These are phyloP conservation scores for Neotoma lepida DNA, from an alignment of 2,113 vertebrate genomes.

Conservation along the genomic window DNA sequence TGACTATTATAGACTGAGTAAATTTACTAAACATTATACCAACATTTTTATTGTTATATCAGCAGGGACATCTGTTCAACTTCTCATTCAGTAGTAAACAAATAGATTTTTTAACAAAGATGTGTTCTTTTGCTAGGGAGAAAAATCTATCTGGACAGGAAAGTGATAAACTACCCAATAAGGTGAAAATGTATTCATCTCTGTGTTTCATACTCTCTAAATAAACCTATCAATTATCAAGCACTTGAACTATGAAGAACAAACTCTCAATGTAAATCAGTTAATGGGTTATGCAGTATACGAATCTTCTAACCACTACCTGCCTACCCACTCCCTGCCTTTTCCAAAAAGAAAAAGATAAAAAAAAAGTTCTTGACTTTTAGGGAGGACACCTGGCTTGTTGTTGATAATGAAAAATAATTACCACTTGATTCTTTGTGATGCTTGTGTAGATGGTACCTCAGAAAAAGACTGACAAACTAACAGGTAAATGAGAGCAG, in stretches of 20 bases:
- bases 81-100: slow-evolving; percentile 57
- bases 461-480: background rate
- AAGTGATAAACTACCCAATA: slow-evolving; percentile 39
- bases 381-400: background rate
- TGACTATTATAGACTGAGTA: slow-evolving; percentile 30
- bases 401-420: background rate
- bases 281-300: background rate
- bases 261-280: background rate
- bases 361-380: background rate
- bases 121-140: background rate
- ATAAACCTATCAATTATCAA: slow-evolving; percentile 25
- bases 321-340: background rate
- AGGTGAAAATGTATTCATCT: slow-evolving; percentile 37
- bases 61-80: slow-evolving; percentile 51
- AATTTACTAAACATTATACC: slow-evolving; percentile 52
- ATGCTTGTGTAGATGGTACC: background rate
- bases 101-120: slow-evolving; percentile 33
- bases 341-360: background rate
- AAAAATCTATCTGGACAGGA: slow-evolving; percentile 46
- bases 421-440: background rate
- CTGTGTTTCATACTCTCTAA: background rate
- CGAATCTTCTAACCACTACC: background rate
- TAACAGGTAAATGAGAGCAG: background rate
- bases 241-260: slow-evolving; percentile 26
- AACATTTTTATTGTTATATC: slow-evolving; percentile 59